Evolutionary conservation across 2,888 invertebrate species (phyloP).

Genomic region (Penaeus monodon): DNA sequence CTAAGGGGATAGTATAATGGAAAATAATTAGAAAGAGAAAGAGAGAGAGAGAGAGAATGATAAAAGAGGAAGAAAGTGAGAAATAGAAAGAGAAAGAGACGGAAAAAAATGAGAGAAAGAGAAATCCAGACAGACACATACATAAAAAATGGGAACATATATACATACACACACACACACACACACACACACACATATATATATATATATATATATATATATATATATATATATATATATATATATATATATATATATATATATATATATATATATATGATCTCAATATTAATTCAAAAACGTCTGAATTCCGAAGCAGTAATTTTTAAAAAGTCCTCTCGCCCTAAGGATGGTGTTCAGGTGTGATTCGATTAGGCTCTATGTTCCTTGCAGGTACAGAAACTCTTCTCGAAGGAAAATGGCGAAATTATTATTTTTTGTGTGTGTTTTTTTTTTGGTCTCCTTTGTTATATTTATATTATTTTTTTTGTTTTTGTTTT

Average conservation of each 20-base stretch:
- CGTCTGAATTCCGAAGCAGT: not conserved
- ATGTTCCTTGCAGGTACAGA: not conserved
- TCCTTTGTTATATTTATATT: too few relatives aligned
- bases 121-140: not conserved
- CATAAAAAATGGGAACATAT: conserved; percentile 16
- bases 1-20: not conserved
- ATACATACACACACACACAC: not conserved
- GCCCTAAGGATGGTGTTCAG: not conserved
- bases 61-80: not conserved
- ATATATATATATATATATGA: not conserved
- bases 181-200: not conserved
- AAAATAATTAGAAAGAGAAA: not conserved
- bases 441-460: too few relatives aligned
- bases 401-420: too few relatives aligned
- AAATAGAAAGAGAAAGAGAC: not conserved
- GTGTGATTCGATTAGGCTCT: conserved; percentile 5
- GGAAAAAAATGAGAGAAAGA: not conserved
- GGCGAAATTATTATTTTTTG: too few relatives aligned
- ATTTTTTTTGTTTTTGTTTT: too few relatives aligned
- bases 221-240: not conserved
- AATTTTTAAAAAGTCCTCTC: not conserved
- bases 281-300: not conserved
- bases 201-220: not conserved
- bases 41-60: too few relatives aligned
- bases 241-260: not conserved